Evolutionary conservation across 2,797 vertebrate genomes (phyloP), one percentile per base, ranked within the genome.

Genomic region (Rhynchonycteris naso): DNA sequence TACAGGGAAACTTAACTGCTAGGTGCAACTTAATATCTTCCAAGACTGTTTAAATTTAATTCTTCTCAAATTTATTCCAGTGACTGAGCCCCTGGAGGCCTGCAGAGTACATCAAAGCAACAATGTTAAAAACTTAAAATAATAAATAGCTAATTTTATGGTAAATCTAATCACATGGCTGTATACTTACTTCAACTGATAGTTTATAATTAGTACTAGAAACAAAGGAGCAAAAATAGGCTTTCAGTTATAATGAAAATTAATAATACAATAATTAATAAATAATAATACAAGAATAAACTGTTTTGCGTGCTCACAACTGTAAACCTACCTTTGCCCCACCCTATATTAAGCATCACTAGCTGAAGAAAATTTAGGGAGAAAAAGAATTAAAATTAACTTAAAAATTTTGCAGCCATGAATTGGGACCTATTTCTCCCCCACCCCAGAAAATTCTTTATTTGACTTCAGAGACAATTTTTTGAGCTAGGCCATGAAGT

Each of bases 391-490:
- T 69, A 59, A 59, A 84, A 47, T 88, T 78, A 84, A 83, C n/a
- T 81, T 72, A 16, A 91, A 74, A 38, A 26, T 33, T 81, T 65
- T 84, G 54, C 11, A 50, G 12, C 6, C 76, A 4, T 74, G 30
- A 79, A 76, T 66, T 86, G 19, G 4, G 30, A 38, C 16, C 26
- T 61, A 15, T 61, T 33, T 22, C 26, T 0, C 4, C 2, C 4
- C 6, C 7, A 21, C 5, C 47, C 13, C 21, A 7, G 16, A 43
- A 63, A 75, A 79, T 63, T 82, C 15, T 80, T 93, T 18, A 43
- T 89, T 80, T 80, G 61, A 65, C 38, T 83, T 59, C 87, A 22
- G 21, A 90, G 86, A 21, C 33, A 79, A 74, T 92, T 88, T 95
- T 12, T 28, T 24, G 72, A 52, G 9, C 7, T 54, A 35, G 50